A percentile compares a stretch with the other conserved stretches of the same genome.
Evolutionary conservation across 2,888 invertebrate species (phyloP).

Genomic region (Fragum whitleyi): DNA sequence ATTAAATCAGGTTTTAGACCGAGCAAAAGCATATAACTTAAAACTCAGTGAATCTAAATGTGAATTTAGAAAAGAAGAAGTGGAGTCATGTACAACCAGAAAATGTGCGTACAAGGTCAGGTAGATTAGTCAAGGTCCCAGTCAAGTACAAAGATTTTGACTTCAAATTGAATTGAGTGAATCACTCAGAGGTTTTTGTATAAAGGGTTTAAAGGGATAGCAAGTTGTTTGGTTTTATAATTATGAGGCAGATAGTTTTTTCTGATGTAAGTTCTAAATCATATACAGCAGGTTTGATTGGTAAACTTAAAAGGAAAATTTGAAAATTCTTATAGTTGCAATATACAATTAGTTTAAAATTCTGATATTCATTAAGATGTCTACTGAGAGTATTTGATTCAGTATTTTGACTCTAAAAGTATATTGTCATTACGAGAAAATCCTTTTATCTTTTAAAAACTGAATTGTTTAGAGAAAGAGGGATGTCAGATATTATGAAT

Average conservation of each 20-base stretch:
- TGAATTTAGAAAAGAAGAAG: slow-evolving; percentile 24
- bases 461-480: slow-evolving; percentile 5
- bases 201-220: not conserved
- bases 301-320: no score
- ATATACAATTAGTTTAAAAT: not conserved
- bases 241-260: not conserved
- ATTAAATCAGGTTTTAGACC: slow-evolving; percentile 18
- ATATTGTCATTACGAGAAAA: not conserved
- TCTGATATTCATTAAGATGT: not conserved
- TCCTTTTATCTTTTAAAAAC: not conserved
- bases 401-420: slow-evolving; percentile 1
- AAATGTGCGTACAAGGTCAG: slow-evolving; percentile 4
- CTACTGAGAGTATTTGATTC: not conserved
- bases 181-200: slow-evolving; percentile 2
- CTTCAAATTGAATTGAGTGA: slow-evolving; percentile 2
- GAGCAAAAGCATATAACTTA: slow-evolving; percentile 26
- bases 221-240: not conserved
- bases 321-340: not conserved
- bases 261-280: not conserved
- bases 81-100: slow-evolving; percentile 20
- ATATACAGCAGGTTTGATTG: no score
- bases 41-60: slow-evolving; percentile 40
- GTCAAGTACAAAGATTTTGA: slow-evolving; percentile 15
- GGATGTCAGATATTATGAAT: no score
- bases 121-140: slow-evolving; percentile 9